These are phyloP conservation scores for Cheilosia vernalis DNA, from an alignment of 2,888 invertebrate species.

Conservation along the genomic window DNA sequence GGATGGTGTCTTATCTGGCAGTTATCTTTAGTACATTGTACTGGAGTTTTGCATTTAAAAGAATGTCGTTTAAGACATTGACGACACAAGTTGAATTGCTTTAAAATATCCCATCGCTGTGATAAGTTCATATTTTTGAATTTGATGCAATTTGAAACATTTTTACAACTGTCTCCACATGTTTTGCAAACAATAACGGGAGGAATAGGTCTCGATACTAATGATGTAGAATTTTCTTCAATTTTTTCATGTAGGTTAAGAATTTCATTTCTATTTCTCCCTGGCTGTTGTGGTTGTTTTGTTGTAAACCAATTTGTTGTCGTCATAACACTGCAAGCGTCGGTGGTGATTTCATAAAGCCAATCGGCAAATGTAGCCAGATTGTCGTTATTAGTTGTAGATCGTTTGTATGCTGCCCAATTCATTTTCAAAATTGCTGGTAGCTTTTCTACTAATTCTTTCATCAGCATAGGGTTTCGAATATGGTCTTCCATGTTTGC, in stretches of 20 bases:
- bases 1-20: conserved; percentile 28
- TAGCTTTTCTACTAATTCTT: too few species aligned
- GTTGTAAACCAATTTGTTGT: background rate
- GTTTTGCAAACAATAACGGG: background rate
- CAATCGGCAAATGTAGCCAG: background rate
- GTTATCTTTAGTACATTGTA: background rate
- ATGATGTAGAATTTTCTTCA: background rate
- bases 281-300: background rate
- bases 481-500: too few species aligned
- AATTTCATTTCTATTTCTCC: background rate
- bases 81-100: background rate
- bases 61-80: conserved; percentile 18
- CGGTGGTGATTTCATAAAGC: background rate
- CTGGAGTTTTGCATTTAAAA: background rate
- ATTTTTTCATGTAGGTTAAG: background rate
- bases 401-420: background rate
- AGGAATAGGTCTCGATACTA: background rate
- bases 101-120: conserved; percentile 7
- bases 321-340: conserved; percentile 3
- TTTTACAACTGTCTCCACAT: background rate
- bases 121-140: background rate
- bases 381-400: background rate
- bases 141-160: conserved; percentile 1
- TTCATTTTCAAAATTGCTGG: too few species aligned
- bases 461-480: too few species aligned